A percentile compares a stretch with the other conserved stretches of the same genome.
These are phyloP conservation scores for Torymus auratus DNA, from an alignment of 2,888 invertebrate species.

Conservation along the genomic window DNA sequence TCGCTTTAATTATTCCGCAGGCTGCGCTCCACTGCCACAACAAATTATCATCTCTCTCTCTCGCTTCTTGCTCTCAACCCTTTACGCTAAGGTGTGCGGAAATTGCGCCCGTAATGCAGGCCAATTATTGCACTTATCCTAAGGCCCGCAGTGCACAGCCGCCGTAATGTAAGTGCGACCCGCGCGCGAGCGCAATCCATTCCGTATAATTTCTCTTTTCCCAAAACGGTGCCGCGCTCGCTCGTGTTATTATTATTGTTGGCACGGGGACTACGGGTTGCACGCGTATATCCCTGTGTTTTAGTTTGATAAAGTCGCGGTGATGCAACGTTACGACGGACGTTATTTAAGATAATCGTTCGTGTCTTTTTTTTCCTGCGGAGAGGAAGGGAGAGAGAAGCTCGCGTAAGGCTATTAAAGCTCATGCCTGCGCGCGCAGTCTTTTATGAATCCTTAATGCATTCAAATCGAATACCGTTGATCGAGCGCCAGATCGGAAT, in stretches of 20 bases:
- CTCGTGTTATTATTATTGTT: slow-evolving; percentile 37
- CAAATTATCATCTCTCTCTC: slow-evolving; percentile 21
- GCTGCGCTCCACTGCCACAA: background rate
- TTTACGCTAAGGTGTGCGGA: slow-evolving; percentile 18
- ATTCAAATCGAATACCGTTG: too few species aligned
- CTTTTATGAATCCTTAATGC: too few species aligned
- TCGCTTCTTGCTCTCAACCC: background rate
- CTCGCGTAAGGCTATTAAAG: too few species aligned
- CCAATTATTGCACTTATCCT: slow-evolving; percentile 52
- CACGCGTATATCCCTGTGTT: background rate
- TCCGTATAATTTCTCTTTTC: slow-evolving; percentile 29
- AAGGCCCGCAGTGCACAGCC: background rate
- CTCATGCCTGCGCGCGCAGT: too few species aligned
- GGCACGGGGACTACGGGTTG: background rate
- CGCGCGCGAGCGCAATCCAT: slow-evolving; percentile 13
- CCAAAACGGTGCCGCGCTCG: background rate
- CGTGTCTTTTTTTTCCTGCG: too few species aligned
- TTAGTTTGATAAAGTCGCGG: slow-evolving; percentile 1
- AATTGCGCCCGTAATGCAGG: slow-evolving; percentile 34
- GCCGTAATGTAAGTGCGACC: slow-evolving; percentile 18
- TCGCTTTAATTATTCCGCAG: slow-evolving; percentile 9
- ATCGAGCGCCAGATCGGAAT: too few species aligned
- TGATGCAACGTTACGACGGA: background rate
- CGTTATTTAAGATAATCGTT: slow-evolving; percentile 25
- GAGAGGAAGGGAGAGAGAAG: too few species aligned